Percentiles rank a stretch among this genome's conserved stretches.
phyloP scores from a whole-genome alignment of 2,888 invertebrate genomes.

The Sphaerophoria rueppellii region DNA sequence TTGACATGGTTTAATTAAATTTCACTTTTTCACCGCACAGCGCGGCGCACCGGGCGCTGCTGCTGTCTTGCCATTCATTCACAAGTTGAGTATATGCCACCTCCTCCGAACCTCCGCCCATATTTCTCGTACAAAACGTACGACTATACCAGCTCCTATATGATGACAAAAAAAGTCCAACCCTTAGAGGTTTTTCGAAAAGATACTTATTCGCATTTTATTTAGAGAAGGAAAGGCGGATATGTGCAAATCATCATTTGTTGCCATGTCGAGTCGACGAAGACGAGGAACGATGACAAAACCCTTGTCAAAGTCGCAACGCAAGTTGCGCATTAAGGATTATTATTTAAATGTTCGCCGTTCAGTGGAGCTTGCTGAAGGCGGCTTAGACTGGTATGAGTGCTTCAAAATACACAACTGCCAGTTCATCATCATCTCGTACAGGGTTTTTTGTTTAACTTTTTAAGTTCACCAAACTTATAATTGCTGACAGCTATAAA shows the following conservation, averaged over 20 bases:
- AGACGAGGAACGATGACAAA: neutral
- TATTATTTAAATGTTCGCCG: conserved; percentile 67
- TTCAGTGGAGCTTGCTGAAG: conserved; percentile 28
- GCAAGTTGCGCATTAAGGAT: conserved; percentile 65
- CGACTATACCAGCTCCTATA: conserved; percentile 19
- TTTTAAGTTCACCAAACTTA: conserved; percentile 45
- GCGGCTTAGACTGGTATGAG: conserved; percentile 32
- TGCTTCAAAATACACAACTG: neutral
- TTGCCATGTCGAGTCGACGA: conserved; percentile 7
- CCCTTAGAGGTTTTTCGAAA: conserved; percentile 36
- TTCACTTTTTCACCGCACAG: conserved; percentile 75
- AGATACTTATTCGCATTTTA: conserved; percentile 54
- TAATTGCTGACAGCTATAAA: conserved; percentile 50
- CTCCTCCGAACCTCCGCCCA: neutral
- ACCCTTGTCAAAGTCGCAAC: conserved; percentile 69
- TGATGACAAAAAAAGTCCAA: conserved; percentile 44
- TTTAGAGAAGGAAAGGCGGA: conserved; percentile 42
- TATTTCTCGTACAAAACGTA: neutral
- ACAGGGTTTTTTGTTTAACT: neutral
- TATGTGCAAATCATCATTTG: conserved; percentile 72
- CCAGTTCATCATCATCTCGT: neutral
- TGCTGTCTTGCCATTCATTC: conserved; percentile 66
- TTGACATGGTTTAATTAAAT: conserved; percentile 76
- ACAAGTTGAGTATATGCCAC: conserved; percentile 44
- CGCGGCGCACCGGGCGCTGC: neutral